phyloP scores from a whole-genome alignment of 2,888 invertebrate genomes.

The Crossocerus cetratus region DNA sequence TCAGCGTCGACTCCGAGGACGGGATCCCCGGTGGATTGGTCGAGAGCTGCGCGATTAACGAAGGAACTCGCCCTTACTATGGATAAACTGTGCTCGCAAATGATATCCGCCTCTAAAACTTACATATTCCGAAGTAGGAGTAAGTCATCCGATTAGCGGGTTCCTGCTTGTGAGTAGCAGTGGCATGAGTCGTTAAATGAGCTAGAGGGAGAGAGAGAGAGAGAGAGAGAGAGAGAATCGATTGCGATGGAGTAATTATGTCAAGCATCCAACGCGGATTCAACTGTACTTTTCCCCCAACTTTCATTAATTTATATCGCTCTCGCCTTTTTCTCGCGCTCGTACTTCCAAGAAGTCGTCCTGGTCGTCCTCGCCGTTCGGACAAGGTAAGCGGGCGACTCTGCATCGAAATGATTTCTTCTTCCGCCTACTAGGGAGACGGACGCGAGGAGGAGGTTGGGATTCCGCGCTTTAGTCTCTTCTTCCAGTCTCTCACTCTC shows the following conservation, averaged over 20 bases:
- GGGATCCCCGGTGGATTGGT: constrained; percentile 45
- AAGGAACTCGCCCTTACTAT: constrained; percentile 34
- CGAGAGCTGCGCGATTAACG: constrained; percentile 44
- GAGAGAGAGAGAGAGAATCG: not conserved
- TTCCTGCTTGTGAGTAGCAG: no score
- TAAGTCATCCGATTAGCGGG: no score
- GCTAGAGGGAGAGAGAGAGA: not conserved
- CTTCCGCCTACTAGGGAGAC: no score
- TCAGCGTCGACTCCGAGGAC: constrained; percentile 43
- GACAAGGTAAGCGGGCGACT: not conserved
- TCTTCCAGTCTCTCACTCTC: not conserved
- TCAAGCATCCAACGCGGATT: not conserved
- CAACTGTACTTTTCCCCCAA: not conserved
- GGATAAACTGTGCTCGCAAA: constrained; percentile 38
- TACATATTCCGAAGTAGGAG: not conserved
- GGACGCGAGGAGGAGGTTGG: no score
- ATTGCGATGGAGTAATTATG: not conserved
- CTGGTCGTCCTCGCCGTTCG: not conserved
- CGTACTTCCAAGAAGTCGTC: not conserved
- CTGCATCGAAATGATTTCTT: not conserved
- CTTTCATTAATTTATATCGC: not conserved
- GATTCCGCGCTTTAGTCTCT: not conserved
- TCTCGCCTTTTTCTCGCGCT: not conserved
- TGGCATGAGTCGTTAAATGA: no score
- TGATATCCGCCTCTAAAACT: constrained; percentile 34